Base-by-base conservation (phyloP, 2,113 vertebrate species). In the Corvus moneduloides region DNA sequence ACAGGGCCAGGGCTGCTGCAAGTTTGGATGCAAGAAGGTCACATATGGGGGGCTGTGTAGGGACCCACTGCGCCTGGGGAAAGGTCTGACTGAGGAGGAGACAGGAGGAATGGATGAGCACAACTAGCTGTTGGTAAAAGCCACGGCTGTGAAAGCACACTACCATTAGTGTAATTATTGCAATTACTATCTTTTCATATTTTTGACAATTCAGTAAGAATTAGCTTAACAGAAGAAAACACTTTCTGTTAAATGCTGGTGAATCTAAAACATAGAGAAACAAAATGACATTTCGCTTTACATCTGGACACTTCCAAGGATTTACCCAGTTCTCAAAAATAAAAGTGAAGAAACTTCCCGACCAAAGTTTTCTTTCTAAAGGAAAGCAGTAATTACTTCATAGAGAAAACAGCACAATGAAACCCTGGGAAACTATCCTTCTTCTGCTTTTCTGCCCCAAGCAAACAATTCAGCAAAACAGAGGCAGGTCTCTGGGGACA, bases 131-230 rank as follows among this genome's bases (percentile, higher is more conserved):
- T 71, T 71, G 75, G 68, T 71, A 76, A 93, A 82, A 90, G 80
- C 77, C 46, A 66, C 15, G 48, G 52, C 84, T 72, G 28, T 44
- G 66, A 91, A 92, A 92, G 51, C 22, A 49, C 73, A 63, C 78
- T 83, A 11, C 39, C 7, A 13, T 59, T 59, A 80, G 41, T 16
- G 22, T 28, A 61, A 94, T 85, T 87, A 64, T 43, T 68, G 52
- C 61, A 87, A 68, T 79, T 88, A 77, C 48, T 78, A 77, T 90
- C 73, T 75, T 51, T 39, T 27, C 12, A 8, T 76, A 61, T 66
- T 94, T 93, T 83, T 80, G 78, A 79, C 71, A 88, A 87, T 94
- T 89, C 46, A 52, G 6, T 76, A 56, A 76, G 62, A 90, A 87
- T 37, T 63, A 73, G 32, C 63, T 89, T 76, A 87, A 84, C 16